Evolutionary conservation across 2,113 vertebrate species (phyloP).

Genomic region (Corythornis madagascariensis): DNA sequence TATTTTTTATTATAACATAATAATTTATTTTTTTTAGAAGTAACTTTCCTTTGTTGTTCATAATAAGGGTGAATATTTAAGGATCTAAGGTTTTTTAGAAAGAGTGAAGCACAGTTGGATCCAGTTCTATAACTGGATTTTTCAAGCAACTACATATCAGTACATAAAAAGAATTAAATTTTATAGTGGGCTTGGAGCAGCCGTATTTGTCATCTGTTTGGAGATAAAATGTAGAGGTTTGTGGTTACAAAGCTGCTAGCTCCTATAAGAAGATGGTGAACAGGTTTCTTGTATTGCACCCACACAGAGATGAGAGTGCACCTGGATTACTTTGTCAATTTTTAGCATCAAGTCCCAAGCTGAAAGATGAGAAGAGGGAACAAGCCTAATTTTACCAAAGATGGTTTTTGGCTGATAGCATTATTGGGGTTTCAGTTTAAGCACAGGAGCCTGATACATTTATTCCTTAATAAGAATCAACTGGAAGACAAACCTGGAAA

Average conservation of each 20-base stretch:
- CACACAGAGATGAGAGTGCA: neutral
- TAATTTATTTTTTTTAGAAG: neutral
- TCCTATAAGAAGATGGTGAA: neutral
- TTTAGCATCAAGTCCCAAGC: neutral
- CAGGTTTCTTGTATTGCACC: neutral
- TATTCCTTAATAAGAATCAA: neutral
- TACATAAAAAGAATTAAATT: neutral
- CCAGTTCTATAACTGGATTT: neutral
- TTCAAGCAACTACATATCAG: neutral
- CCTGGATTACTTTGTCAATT: neutral
- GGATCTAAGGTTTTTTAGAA: neutral
- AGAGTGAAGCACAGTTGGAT: neutral
- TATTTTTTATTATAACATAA: neutral
- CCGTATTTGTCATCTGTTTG: neutral
- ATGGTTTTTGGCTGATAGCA: neutral
- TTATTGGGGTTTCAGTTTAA: neutral
- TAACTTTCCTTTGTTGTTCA: neutral
- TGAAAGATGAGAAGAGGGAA: neutral
- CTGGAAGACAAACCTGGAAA: neutral
- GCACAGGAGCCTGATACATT: neutral
- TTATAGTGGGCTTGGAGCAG: neutral
- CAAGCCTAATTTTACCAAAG: neutral
- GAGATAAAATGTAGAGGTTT: neutral
- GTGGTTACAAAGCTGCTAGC: neutral
- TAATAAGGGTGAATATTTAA: neutral